Base-by-base conservation (phyloP, 2,888 invertebrate species). In the Achlya flavicornis region DNA sequence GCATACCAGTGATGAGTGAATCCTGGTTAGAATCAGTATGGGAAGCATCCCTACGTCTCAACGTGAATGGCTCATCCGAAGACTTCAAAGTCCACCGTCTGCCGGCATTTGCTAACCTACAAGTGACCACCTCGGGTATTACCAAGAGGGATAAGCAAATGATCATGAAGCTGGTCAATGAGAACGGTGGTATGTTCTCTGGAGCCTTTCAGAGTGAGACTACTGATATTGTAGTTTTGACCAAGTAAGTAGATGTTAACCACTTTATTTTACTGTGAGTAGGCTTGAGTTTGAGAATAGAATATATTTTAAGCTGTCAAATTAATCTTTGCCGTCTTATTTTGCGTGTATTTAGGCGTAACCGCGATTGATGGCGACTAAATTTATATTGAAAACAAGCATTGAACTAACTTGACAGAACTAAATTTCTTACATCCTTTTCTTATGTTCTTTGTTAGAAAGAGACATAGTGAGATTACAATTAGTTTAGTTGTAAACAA, bases 11-110 rank as follows among this genome's bases (percentile, higher is more conserved):
- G 11, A 96, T 98, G 96, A 94, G 95, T 5, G 94, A 95, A 10
- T 94, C 95, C 16, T 99, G 98, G 98, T 93, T 99, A 0, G 92
- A 96, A 46, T 95, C 95, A 0, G 96, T 98, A 0, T 99, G 98
- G 98, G 91, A 96, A 14, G 92, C 94, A 3, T 97, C 97, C 63
- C 92, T 96, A 58, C 89, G 86, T 0, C 89, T 94, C 62, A 95
- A 95, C 73, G 87, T 97, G 0, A 91, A 91, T 59, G 97, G 96
- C 0, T 91, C 94, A 0, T 96, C 97, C 69, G 68, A 90, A 0
- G 94, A 95, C 63, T 98, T 98, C 79, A 81, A 95, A 16, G 85
- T 88, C 61, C 92, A 95, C 73, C 89, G 86, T 14, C 72, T 95
- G 82, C 97, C 97, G 0, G 92, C 97, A 0, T 98, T 99, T 85